Conservation (phyloP, 2,888 invertebrate genomes). For the Zaprionus lineosus region DNA sequence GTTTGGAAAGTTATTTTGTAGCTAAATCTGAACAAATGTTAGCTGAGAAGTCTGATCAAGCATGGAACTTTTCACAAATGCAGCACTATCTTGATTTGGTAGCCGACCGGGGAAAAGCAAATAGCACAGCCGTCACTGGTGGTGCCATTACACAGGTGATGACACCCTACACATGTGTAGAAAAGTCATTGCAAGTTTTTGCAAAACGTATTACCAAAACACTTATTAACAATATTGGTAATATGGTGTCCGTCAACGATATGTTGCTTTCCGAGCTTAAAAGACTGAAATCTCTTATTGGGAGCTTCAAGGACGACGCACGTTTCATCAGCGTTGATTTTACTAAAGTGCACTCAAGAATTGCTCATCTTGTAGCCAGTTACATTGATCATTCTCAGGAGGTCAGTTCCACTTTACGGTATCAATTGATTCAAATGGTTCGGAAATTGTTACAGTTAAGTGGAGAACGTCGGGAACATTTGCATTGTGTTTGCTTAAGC, state of each 20-base stretch:
- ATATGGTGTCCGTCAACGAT: slow-evolving; percentile 85
- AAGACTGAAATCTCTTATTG: slow-evolving; percentile 87
- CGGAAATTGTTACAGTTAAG: slow-evolving; percentile 57
- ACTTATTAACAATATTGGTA: slow-evolving; percentile 85
- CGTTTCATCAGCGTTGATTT: slow-evolving; percentile 87
- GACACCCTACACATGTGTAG: slow-evolving; percentile 84
- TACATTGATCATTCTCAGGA: slow-evolving; percentile 84
- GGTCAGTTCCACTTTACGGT: slow-evolving; percentile 39
- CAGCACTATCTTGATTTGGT: slow-evolving; percentile 48
- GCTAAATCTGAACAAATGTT: slow-evolving; percentile 36
- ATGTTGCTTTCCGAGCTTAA: slow-evolving; percentile 87
- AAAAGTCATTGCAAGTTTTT: slow-evolving; percentile 86
- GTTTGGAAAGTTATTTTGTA: slow-evolving; percentile 89
- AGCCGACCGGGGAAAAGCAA: slow-evolving; percentile 17
- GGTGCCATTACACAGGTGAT: slow-evolving; percentile 61
- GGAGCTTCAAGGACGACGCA: slow-evolving; percentile 87
- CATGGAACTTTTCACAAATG: slow-evolving; percentile 39
- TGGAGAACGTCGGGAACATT: slow-evolving; percentile 83
- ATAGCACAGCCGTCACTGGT: background rate
- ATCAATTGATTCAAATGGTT: slow-evolving; percentile 69
- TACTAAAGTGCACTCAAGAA: slow-evolving; percentile 86
- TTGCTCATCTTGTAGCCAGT: slow-evolving; percentile 86
- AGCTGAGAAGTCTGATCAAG: slow-evolving; percentile 35
- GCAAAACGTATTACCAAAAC: slow-evolving; percentile 88
- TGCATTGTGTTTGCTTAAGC: slow-evolving; percentile 83